Evolutionary conservation across 2,113 vertebrate genomes (phyloP), one percentile per base, ranked within the genome.

Genomic region (Turnix velox): DNA sequence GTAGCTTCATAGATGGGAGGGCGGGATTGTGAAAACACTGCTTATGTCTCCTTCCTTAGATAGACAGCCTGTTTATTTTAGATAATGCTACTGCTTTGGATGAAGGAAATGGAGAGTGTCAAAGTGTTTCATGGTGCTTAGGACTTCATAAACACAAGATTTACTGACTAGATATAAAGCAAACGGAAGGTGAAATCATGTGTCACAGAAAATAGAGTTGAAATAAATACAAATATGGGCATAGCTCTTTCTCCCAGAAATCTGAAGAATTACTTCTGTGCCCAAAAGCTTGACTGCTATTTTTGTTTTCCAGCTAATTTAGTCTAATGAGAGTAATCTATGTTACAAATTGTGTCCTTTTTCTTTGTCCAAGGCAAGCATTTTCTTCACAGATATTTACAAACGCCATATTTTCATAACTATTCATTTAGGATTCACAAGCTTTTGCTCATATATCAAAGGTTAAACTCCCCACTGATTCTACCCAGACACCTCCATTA

Each of bases 101-200:
- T 42, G 66, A 87, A 74, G 88, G 84, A 90, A 92, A 75, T 0
- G 0, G 52, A 75, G 51, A 52, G 75, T 91, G 83, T 65, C 80
- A 59, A 39, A 80, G 8, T 79, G 42, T 48, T 90, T 67, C 42
- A 8, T 23, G 25, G 63, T 79, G 57, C 58, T 91, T 76, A 4
- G 35, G 19, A 58, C 77, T 69, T 79, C 77, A 79, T 54, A 94
- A 91, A 93, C 43, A 75, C 14, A 51, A 68, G 83, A 88, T 84
- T 68, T 90, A 67, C 51, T 13, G 55, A 48, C 51, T 48, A 73
- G 52, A 82, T 72, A 65, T 6, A 63, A 74, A 59, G 52, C 14
- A 90, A 87, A 65, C 57, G 27, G n/a, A 86, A 84, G 25, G 48
- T 35, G 25, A 68, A 90, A 42, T 23, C 18, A 33, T 18, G 10